phyloP scores from a whole-genome alignment of 2,113 vertebrate genomes.

The Pardalotus punctatus region DNA sequence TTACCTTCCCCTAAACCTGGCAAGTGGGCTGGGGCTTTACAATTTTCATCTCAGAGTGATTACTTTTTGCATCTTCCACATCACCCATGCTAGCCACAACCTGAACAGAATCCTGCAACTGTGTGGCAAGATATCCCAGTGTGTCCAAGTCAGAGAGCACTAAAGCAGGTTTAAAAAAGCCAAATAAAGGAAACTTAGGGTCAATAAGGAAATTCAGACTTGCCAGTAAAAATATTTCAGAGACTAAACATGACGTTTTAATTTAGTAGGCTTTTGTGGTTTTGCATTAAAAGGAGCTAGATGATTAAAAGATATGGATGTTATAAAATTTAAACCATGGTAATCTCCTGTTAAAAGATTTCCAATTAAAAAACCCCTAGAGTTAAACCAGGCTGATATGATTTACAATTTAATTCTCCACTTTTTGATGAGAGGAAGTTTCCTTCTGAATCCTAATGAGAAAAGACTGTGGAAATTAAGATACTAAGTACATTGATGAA shows the following conservation, averaged over 20 bases:
- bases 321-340: not conserved
- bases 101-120: not conserved
- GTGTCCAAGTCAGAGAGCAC: not conserved
- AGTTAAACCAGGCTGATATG: not conserved
- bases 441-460: not conserved
- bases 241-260: not conserved
- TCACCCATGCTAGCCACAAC: not conserved
- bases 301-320: not conserved
- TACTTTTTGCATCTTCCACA: not conserved
- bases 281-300: not conserved
- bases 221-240: not conserved
- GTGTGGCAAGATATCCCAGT: not conserved
- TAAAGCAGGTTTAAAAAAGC: not conserved
- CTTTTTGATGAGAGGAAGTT: not conserved
- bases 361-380: not conserved
- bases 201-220: not conserved
- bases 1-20: no score
- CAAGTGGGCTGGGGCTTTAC: no score
- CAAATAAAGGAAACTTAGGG: not conserved
- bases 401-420: not conserved
- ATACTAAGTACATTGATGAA: not conserved
- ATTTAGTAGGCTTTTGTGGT: not conserved
- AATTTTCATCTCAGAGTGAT: not conserved
- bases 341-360: not conserved
- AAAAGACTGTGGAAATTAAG: not conserved